Conservation (phyloP, 2,888 invertebrate genomes). For the Drosophila hawaiiensis region DNA sequence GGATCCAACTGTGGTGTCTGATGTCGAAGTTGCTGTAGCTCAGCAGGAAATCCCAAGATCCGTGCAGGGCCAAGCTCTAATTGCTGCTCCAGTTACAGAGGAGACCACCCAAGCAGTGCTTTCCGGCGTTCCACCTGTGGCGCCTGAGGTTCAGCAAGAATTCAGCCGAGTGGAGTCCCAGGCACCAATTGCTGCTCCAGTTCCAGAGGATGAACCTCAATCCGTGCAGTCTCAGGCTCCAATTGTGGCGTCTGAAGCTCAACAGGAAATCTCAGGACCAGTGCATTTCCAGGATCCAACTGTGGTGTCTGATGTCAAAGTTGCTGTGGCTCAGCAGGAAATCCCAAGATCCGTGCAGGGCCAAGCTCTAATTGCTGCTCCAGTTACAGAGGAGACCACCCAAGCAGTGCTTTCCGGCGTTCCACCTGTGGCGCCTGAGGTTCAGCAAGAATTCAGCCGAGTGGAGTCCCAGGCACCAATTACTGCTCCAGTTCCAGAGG, state of each 20-base stretch:
- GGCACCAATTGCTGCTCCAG: not conserved
- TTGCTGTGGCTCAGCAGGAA: not conserved
- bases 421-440: not conserved
- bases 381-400: not conserved
- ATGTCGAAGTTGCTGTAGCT: not conserved
- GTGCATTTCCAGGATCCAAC: no score
- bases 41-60: not conserved
- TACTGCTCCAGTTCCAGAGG: not conserved
- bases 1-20: not conserved
- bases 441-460: not conserved
- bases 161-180: not conserved
- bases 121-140: not conserved
- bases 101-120: not conserved
- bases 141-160: not conserved
- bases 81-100: not conserved
- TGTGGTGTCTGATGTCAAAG: no score
- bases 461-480: not conserved
- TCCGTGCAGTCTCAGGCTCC: fast-evolving
- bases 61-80: fast-evolving
- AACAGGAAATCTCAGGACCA: not conserved
- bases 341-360: fast-evolving
- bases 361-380: not conserved
- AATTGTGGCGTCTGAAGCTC: not conserved
- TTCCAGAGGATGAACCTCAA: not conserved
- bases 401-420: not conserved